Evolutionary conservation across 2,113 vertebrate genomes (phyloP), one percentile per base, ranked within the genome.

Genomic region (Channa argus): DNA sequence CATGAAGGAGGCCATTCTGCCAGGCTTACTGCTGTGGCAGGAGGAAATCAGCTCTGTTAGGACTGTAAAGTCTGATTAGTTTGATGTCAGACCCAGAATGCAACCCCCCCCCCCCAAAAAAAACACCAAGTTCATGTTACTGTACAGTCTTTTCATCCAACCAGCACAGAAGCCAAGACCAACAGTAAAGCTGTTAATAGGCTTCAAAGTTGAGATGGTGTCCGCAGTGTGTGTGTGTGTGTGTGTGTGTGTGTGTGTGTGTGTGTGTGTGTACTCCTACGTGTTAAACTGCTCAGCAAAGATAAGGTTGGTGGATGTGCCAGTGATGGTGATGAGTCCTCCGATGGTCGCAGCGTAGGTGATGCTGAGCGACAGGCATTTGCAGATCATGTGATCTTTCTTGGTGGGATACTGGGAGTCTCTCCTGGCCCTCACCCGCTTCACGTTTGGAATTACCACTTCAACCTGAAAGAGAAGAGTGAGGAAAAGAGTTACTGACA

Each of bases 241-340:
- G 4, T 5, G 11, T 39, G 24, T 5, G 3, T 5, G 6, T 9
- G 3, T 5, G 6, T 9, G 8, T 36, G 63, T 5, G 75, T 38
- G 50, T 55, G 53, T 66, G 46, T 11, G n/a, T 41, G n/a, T 8
- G 34, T 68, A 63, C 8, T 76, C 88, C 85, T 94, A 99, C 97
- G 93, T 99, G 94, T 98, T 99, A 90, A 99, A 99, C 88, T 99
- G 97, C 65, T 99, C 98, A 0, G 98, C 93, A 78, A 99, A 99
- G 70, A 99, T 99, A 84, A 99, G 96, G 91, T 96, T 99, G 89
- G 97, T 99, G 14, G 98, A 99, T 0, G 98, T 99, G 47, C 98
- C 97, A 0, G 98, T 99, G 92, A 99, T 97, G 87, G 98, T 99
- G 90, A 96, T 98, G 74, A 99, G 95, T 6, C 98, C 98, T 1